Evolutionary conservation across 37 sponge, comb jelly and placozoan genomes (phyloP), one percentile per base, ranked within the genome.

Genomic region (Amphimedon queenslandica): DNA sequence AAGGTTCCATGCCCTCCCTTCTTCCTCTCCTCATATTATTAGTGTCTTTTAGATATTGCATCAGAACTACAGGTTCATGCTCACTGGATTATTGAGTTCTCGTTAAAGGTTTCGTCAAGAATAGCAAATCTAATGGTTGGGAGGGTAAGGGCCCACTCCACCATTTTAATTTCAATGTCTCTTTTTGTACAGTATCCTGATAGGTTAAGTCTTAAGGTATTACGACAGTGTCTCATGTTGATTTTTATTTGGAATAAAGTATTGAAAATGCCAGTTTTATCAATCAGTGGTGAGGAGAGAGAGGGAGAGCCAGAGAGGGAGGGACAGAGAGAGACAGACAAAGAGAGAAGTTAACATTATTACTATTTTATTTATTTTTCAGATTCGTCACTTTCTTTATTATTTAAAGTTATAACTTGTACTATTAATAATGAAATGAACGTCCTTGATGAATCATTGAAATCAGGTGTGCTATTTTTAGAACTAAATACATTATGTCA

Each of bases 361-460:
- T n/a, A n/a, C n/a, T n/a, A n/a, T n/a, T n/a, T 11, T 35, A 33
- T 2, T 35, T 21, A 4, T 37, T 65, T 27, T 24, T 33, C 60
- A 85, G 85, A 74, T 79, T 74, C 67, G 1, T 69, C 70, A 10
- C 58, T 85, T 42, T 60, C 70, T 67, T 71, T 85, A 21, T 72
- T 85, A 28, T 79, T 79, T 72, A 85, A 79, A 31, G 80, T 78
- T 1, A 57, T 85, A 57, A 85, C 85, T 25, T n/a, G 27, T n/a
- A n/a, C 5, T 11, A n/a, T 25, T 60, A 11, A n/a, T n/a, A n/a
- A 13, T 25, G 24, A 6, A 25, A 5, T 25, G 5, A 25, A 11
- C 8, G 23, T n/a, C 8, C 5, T 25, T 25, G 61, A 60, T 60
- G 61, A 60, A 25, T 11, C 61, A 60, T n/a, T 60, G 5, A 11